These are phyloP conservation scores for Stictocephala bisonia DNA, from an alignment of 2,888 invertebrate genomes.

Conservation along the genomic window DNA sequence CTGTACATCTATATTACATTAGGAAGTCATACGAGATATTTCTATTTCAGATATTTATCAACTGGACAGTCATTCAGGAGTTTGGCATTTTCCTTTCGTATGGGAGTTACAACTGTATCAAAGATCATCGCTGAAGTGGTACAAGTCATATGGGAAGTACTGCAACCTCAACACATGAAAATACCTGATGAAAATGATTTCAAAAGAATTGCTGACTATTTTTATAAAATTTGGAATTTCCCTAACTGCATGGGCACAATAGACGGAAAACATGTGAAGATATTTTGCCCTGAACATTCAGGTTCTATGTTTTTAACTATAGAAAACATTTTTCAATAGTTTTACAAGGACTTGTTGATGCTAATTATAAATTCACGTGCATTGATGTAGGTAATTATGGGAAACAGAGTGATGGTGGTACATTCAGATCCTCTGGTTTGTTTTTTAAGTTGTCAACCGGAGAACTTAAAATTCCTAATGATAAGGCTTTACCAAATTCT, in stretches of 20 bases:
- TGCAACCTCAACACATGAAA: slow-evolving; percentile 33
- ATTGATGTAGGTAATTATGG: slow-evolving; percentile 58
- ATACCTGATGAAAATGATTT: slow-evolving; percentile 24
- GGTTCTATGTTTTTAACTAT: slow-evolving; percentile 41
- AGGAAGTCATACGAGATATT: background rate
- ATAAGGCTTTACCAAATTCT: background rate
- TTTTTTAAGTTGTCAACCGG: background rate
- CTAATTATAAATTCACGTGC: slow-evolving; percentile 43
- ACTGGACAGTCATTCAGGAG: slow-evolving; percentile 49
- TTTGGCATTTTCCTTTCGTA: slow-evolving; percentile 52
- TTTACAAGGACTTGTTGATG: slow-evolving; percentile 41
- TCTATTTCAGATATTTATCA: slow-evolving; percentile 34
- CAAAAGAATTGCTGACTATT: slow-evolving; percentile 34
- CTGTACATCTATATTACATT: slow-evolving; percentile 13
- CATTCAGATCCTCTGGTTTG: slow-evolving; percentile 41
- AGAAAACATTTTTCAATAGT: slow-evolving; percentile 30
- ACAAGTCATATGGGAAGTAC: slow-evolving; percentile 30
- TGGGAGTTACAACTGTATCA: slow-evolving; percentile 31
- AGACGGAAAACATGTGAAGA: slow-evolving; percentile 41
- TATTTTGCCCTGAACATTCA: slow-evolving; percentile 28
- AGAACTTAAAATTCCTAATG: background rate
- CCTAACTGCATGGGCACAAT: slow-evolving; percentile 10
- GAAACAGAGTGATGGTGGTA: slow-evolving; percentile 59
- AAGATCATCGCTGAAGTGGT: slow-evolving; percentile 25
- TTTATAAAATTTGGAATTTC: slow-evolving; percentile 34